Conservation (phyloP, 2,797 vertebrate species). For the Rallus crepitans region DNA sequence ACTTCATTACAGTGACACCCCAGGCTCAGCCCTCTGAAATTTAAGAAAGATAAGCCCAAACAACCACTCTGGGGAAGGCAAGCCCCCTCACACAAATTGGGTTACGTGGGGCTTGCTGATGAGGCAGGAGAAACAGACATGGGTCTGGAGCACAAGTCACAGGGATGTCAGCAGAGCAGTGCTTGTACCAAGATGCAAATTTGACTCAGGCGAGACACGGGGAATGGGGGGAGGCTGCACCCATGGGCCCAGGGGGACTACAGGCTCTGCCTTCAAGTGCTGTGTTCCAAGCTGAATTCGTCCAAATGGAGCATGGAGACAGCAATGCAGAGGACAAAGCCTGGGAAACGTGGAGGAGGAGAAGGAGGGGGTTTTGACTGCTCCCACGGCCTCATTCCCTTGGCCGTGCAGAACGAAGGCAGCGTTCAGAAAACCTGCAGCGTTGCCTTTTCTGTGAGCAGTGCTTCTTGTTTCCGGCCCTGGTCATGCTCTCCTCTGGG, state of each 20-base stretch:
- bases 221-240: not conserved
- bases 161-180: rapidly evolving
- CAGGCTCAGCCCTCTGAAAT: not conserved
- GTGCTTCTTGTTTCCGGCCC: not conserved
- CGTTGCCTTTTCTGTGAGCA: not conserved
- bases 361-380: rapidly evolving
- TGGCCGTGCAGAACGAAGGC: not conserved
- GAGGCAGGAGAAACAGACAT: not conserved
- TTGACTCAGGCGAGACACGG: not conserved
- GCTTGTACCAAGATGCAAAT: rapidly evolving
- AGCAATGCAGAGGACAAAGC: not conserved
- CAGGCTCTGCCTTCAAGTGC: not conserved
- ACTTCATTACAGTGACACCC: rapidly evolving
- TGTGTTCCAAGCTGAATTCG: not conserved
- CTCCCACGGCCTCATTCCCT: not conserved
- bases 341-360: not conserved
- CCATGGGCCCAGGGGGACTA: not conserved
- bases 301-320: not conserved
- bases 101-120: rapidly evolving
- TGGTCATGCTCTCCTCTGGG: not conserved
- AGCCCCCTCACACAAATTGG: rapidly evolving
- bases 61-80: rapidly evolving
- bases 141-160: not conserved
- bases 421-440: not conserved
- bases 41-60: not conserved